phyloP scores from a whole-genome alignment of 2,113 vertebrate species.

The Cavia porcellus region DNA sequence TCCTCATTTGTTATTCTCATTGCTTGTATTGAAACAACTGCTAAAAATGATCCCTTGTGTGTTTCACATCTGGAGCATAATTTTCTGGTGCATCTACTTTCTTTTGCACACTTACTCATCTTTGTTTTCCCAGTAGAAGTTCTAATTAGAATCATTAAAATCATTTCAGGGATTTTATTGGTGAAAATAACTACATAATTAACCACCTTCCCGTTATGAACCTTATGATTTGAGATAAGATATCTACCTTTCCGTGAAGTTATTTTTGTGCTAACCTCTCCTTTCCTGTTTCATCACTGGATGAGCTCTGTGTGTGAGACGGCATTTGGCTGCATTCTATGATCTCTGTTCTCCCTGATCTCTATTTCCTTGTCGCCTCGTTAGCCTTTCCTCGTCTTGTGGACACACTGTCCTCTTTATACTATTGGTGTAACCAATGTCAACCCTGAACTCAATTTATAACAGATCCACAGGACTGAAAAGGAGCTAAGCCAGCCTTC shows the following conservation, averaged over 20 bases:
- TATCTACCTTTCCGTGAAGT: not conserved
- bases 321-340: not conserved
- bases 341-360: not conserved
- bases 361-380: not conserved
- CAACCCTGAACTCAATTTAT: not conserved
- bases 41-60: not conserved
- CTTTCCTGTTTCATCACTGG: not conserved
- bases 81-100: not conserved
- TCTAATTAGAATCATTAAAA: not conserved
- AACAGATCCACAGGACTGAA: not conserved
- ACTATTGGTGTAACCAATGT: not conserved
- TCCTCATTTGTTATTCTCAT: not conserved
- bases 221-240: not conserved
- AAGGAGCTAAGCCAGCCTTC: not conserved
- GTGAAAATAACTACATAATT: conserved; percentile 32
- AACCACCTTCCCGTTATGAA: not conserved
- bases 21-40: not conserved
- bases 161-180: not conserved
- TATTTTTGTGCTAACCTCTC: not conserved
- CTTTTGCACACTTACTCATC: not conserved
- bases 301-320: not conserved
- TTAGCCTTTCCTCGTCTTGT: not conserved
- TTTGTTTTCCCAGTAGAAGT: not conserved
- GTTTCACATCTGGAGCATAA: not conserved
- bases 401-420: not conserved